These are phyloP conservation scores for Saccostrea cuccullata DNA, from an alignment of 1,140 invertebrate species.

Conservation along the genomic window DNA sequence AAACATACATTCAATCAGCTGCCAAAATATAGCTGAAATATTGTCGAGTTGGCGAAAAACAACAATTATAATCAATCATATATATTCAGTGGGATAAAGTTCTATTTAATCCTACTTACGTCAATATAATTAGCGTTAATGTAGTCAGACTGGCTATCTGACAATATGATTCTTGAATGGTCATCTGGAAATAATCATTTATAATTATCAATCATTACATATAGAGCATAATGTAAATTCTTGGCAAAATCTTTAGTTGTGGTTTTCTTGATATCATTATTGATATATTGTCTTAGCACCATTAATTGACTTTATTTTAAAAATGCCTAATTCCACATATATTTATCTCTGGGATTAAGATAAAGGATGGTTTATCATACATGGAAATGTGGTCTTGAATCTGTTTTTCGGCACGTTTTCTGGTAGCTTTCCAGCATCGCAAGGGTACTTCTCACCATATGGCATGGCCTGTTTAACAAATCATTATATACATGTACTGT, in stretches of 20 bases:
- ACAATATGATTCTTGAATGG: not conserved
- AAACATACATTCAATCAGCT: too few relatives aligned
- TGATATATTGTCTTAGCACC: too few relatives aligned
- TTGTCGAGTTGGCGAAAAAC: too few relatives aligned
- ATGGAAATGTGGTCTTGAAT: conserved; percentile 56
- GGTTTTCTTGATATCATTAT: too few relatives aligned
- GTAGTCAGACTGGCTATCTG: not conserved
- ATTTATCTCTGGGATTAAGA: too few relatives aligned
- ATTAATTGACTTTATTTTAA: too few relatives aligned
- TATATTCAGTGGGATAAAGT: not conserved
- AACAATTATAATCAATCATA: too few relatives aligned
- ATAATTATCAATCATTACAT: not conserved
- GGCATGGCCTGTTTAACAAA: not conserved
- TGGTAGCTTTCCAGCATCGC: conserved; percentile 35
- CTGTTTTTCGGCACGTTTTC: conserved; percentile 42
- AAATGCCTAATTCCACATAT: too few relatives aligned
- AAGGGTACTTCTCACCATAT: conserved; percentile 21
- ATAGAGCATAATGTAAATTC: too few relatives aligned
- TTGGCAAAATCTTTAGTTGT: too few relatives aligned
- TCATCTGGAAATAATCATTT: not conserved
- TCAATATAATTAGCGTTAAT: not conserved
- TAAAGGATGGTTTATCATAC: not conserved
- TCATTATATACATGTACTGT: too few relatives aligned
- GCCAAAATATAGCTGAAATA: too few relatives aligned
- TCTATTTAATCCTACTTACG: not conserved